Evolutionary conservation across 2,113 vertebrate genomes (phyloP).

Genomic region (Malurus alboscapulatus): DNA sequence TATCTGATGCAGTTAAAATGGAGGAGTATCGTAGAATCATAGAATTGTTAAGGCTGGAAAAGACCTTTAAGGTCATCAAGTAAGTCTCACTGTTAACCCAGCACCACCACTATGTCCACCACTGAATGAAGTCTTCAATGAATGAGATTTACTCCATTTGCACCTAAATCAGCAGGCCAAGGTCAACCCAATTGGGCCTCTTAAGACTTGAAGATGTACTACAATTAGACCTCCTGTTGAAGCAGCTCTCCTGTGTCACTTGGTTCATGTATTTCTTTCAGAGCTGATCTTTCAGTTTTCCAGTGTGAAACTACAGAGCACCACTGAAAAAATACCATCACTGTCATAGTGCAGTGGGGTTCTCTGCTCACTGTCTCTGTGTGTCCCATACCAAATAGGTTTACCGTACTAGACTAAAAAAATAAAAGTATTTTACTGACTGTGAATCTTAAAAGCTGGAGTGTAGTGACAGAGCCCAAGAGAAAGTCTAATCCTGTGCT

Average conservation of each 20-base stretch:
- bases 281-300: not conserved
- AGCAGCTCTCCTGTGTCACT: not conserved
- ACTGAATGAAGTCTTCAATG: not conserved
- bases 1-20: not conserved
- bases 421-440: not conserved
- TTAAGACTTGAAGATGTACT: not conserved
- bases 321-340: not conserved
- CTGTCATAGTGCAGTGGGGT: not conserved
- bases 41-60: not conserved
- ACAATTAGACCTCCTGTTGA: not conserved
- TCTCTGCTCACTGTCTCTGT: not conserved
- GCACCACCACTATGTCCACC: not conserved
- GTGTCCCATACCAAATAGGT: not conserved
- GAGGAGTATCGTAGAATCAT: not conserved
- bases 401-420: not conserved
- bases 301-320: not conserved
- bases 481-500: not conserved
- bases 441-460: not conserved
- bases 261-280: not conserved
- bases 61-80: not conserved
- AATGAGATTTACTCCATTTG: not conserved
- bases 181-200: not conserved
- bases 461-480: not conserved
- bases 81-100: not conserved
- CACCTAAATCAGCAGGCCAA: not conserved